Evolutionary conservation across 2,113 vertebrate species (phyloP), one percentile per base, ranked within the genome.

Genomic region (Pitta sordida): DNA sequence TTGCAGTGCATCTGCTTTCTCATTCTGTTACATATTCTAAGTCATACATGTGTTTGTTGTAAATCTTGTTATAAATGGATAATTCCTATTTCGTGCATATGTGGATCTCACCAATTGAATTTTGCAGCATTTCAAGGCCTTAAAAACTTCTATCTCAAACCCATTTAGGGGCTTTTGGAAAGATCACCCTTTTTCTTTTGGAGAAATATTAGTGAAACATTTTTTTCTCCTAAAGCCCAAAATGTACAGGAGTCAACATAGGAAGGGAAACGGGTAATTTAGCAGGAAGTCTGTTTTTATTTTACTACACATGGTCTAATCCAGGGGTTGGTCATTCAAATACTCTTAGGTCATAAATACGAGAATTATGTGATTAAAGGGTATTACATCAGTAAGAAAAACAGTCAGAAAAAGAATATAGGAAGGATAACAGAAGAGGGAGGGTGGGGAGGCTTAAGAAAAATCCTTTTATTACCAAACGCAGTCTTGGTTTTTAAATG

Each of bases 361-460:
- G 41, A 92, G 70, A 87, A 65, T 53, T 56, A 92, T 79, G 37
- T 48, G 74, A 79, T 84, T 91, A 92, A 92, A 91, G 62, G 78
- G 52, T 81, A 83, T 96, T 92, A 92, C 60, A 70, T 95, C 89
- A 83, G 64, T 80, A 89, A 91, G 62, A 59, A 85, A 89, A 96
- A 93, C 69, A 91, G 39, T 79, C 51, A 70, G 43, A 32, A 87
- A 26, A 84, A 13, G 21, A 58, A 10, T 83, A 73, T 64, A 93
- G 83, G 79, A 94, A 94, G 76, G 59, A 51, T 56, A 79, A 73
- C 58, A 65, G 87, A 83, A 53, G 43, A 70, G 34, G 13, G 86
- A 95, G 93, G 84, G 87, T 88, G 84, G 67, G 43, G 91, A 94
- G 30, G 29, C 49, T 84, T 79, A 84, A 44, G 68, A 76, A 94